Conservation (phyloP, 2,113 vertebrate genomes). For the Nematolebias whitei region DNA sequence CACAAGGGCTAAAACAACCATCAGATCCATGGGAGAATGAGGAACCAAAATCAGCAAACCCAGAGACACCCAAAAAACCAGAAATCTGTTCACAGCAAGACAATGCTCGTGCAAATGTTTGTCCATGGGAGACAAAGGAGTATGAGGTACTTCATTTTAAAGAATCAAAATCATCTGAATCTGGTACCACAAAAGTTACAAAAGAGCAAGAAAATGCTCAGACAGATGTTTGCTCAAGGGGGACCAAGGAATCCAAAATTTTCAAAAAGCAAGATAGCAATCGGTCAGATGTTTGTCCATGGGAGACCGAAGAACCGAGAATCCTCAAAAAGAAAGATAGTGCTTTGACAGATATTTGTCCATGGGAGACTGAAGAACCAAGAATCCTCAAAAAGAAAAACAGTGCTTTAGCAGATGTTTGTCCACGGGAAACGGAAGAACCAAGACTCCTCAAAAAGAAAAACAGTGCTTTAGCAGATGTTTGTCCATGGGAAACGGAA, state of each 20-base stretch:
- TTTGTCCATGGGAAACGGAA: too few species aligned
- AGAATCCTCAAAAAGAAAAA: too few species aligned
- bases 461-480: too few species aligned
- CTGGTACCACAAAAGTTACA: not conserved
- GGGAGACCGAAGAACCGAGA: conserved; percentile 41
- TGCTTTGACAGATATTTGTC: too few species aligned
- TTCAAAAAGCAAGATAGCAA: not conserved
- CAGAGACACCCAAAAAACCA: conserved; percentile 13
- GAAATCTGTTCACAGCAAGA: conserved; percentile 10
- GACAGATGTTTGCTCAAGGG: conserved; percentile 64
- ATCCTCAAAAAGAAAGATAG: too few species aligned
- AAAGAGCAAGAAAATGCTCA: conserved; percentile 19
- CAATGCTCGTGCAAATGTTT: conserved; percentile 32
- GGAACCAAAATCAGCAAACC: conserved; percentile 1
- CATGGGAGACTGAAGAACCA: too few species aligned
- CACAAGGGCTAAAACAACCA: conserved; percentile 19
- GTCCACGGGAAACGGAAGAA: too few species aligned
- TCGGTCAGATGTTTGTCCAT: conserved; percentile 31
- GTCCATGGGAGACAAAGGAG: conserved; percentile 44
- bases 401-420: too few species aligned
- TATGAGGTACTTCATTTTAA: not conserved
- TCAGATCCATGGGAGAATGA: conserved; percentile 52
- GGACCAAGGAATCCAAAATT: conserved; percentile 22
- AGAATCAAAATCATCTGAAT: conserved; percentile 11
- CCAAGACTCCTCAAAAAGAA: too few species aligned